A percentile compares a stretch with the other conserved stretches of the same genome.
Evolutionary conservation across 2,797 vertebrate genomes (phyloP).

Genomic region (Peromyscus nudipes): DNA sequence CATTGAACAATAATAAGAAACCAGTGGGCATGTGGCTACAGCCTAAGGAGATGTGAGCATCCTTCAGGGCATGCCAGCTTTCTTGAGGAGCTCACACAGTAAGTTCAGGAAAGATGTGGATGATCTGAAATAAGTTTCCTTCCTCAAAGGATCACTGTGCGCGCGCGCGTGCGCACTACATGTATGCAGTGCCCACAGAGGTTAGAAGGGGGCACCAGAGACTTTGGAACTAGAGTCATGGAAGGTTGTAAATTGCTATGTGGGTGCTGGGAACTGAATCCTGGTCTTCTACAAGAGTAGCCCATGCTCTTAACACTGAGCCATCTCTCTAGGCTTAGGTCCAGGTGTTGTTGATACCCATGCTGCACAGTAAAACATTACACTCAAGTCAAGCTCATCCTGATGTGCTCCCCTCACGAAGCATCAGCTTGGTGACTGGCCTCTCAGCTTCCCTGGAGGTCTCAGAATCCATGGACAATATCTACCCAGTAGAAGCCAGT

Average conservation of each 20-base stretch:
- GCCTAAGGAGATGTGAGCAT: background rate
- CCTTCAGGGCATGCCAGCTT: background rate
- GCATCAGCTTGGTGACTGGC: background rate
- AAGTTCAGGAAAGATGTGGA: background rate
- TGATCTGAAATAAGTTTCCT: background rate
- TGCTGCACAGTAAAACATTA: background rate
- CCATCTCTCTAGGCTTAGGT: background rate
- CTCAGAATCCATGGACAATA: background rate
- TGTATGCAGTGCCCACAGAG: background rate
- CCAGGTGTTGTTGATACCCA: background rate
- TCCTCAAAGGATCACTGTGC: background rate
- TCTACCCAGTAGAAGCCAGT: background rate
- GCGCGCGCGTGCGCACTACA: background rate
- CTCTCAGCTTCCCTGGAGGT: background rate
- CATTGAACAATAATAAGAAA: background rate
- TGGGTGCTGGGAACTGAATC: background rate
- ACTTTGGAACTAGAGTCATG: background rate
- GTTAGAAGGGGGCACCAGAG: background rate
- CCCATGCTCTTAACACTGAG: background rate
- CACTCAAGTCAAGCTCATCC: background rate
- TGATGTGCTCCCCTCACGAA: background rate
- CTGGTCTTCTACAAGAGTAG: background rate
- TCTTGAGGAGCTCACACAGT: background rate
- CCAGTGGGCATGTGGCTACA: background rate
- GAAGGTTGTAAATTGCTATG: background rate